These are phyloP conservation scores for Forbesichthys papilliferus DNA, from an alignment of 2,113 vertebrate species.

Conservation along the genomic window DNA sequence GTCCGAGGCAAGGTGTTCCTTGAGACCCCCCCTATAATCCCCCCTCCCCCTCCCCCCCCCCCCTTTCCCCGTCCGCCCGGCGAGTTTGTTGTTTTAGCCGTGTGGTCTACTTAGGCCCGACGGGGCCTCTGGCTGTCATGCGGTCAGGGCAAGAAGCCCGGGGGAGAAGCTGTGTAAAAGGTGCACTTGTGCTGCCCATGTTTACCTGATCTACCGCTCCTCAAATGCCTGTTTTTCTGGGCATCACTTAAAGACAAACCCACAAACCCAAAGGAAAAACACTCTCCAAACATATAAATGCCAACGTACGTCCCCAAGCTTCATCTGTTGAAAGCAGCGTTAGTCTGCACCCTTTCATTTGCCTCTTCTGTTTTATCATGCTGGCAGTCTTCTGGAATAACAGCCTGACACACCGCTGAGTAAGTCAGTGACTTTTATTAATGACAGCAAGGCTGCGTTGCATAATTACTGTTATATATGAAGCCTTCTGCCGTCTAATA, in stretches of 20 bases:
- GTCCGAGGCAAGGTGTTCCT: conserved; percentile 28
- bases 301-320: conserved; percentile 31
- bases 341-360: conserved; percentile 32
- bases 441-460: not conserved
- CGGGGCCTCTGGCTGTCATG: conserved; percentile 44
- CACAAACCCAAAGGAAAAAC: conserved; percentile 23
- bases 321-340: conserved; percentile 18
- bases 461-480: not conserved
- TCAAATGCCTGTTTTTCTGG: conserved; percentile 66
- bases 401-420: conserved; percentile 3
- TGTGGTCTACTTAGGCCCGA: conserved; percentile 71
- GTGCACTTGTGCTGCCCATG: conserved; percentile 47
- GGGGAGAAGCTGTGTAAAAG: conserved; percentile 46
- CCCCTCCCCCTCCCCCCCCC: too few species aligned
- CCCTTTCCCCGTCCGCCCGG: conserved; percentile 48
- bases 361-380: conserved; percentile 2
- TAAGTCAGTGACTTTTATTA: conserved; percentile 12
- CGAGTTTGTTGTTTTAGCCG: conserved; percentile 66
- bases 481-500: not conserved
- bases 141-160: conserved; percentile 40
- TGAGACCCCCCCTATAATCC: conserved; percentile 25
- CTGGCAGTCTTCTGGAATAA: conserved; percentile 16
- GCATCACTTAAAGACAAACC: conserved; percentile 52
- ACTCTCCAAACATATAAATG: conserved; percentile 40
- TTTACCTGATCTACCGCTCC: conserved; percentile 54